A percentile compares a stretch with the other conserved stretches of the same genome.
Evolutionary conservation across 2,797 vertebrate species (phyloP).

Genomic region (Amniataba percoides): DNA sequence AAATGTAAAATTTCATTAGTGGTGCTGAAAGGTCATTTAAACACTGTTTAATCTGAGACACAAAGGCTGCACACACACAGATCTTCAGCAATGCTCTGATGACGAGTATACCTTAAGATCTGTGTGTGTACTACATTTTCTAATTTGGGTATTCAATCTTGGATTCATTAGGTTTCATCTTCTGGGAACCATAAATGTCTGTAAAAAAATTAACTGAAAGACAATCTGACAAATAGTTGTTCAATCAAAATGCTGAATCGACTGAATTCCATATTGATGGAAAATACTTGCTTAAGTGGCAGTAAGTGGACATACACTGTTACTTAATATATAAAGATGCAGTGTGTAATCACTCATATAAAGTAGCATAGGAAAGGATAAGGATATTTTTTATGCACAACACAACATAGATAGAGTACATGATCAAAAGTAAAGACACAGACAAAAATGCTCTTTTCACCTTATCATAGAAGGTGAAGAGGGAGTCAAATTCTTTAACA

Average conservation of each 20-base stretch:
- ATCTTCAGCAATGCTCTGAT: too few species aligned
- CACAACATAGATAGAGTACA: not conserved
- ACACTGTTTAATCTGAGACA: too few species aligned
- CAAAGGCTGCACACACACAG: too few species aligned
- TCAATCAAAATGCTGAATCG: not conserved
- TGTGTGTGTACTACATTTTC: too few species aligned
- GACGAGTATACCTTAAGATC: too few species aligned
- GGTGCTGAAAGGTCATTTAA: too few species aligned
- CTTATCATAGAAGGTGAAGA: constrained; percentile 96
- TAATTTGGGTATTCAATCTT: too few species aligned
- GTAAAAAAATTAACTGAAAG: not conserved
- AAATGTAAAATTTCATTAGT: too few species aligned
- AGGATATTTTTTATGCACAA: not conserved
- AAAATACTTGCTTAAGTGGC: not conserved
- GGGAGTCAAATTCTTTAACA: constrained; percentile 92
- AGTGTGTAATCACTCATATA: not conserved
- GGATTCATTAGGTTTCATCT: not conserved
- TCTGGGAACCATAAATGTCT: not conserved
- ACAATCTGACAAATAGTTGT: not conserved
- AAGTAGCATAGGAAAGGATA: not conserved
- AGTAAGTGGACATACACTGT: not conserved
- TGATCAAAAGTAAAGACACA: not conserved
- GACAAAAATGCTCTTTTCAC: constrained; percentile 74
- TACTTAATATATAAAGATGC: too few species aligned
- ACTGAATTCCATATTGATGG: not conserved